Conservation (phyloP, 2,113 vertebrate species). For the Vimba vimba region DNA sequence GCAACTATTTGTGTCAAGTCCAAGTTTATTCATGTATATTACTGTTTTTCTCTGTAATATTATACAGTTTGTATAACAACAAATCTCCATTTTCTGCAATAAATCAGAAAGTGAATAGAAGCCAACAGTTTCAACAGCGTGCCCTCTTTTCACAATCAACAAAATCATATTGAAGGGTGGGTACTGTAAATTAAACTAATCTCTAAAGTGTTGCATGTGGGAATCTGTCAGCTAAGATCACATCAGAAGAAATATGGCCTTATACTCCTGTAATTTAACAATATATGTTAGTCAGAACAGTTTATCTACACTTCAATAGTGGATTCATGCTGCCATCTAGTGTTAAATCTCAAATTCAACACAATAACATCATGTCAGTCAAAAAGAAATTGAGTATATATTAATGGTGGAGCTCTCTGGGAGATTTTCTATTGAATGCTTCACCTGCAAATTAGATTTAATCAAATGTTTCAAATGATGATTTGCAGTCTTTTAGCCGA, state of each 20-base stretch:
- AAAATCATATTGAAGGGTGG: background rate
- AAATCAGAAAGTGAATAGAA: no score
- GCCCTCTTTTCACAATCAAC: background rate
- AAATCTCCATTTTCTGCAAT: no score
- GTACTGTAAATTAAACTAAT: background rate
- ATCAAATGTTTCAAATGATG: background rate
- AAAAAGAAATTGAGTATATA: background rate
- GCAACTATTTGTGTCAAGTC: no score
- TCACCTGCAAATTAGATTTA: background rate
- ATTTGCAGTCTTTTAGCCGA: background rate
- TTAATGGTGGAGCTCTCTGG: background rate
- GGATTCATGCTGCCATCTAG: constrained; percentile 33
- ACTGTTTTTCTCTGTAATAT: background rate
- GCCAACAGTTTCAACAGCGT: background rate
- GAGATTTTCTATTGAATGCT: background rate
- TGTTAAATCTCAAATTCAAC: background rate
- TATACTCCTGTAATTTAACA: constrained; percentile 10
- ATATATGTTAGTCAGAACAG: background rate
- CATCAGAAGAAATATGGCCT: background rate
- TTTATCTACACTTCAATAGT: background rate
- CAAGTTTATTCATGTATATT: no score
- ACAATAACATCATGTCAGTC: background rate
- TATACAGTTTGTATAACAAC: background rate
- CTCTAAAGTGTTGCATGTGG: background rate
- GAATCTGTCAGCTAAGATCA: background rate